Conservation (phyloP, 1,140 invertebrate genomes). For the Sarcophaga bullata region DNA sequence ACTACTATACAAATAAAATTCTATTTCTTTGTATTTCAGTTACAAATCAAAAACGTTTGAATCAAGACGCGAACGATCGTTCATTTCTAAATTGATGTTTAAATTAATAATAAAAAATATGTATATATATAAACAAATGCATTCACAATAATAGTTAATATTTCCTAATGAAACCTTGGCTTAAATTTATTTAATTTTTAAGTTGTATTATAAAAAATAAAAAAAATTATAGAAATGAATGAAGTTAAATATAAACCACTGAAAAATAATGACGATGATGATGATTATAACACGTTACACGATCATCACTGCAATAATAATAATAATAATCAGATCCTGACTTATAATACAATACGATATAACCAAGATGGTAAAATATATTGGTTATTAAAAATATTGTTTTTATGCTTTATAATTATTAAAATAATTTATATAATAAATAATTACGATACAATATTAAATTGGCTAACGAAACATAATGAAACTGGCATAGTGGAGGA, state of each 20-base stretch:
- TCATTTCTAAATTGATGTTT: background rate
- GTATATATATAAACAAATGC: too few relatives aligned
- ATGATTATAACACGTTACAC: too few relatives aligned
- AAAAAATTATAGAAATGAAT: background rate
- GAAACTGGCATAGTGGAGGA: background rate
- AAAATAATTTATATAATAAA: conserved; percentile 17
- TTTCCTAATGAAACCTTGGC: too few relatives aligned
- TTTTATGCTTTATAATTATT: background rate
- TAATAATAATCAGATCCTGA: background rate
- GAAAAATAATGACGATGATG: background rate
- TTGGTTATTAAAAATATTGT: background rate
- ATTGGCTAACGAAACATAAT: background rate
- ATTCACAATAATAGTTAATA: too few relatives aligned
- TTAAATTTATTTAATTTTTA: too few relatives aligned
- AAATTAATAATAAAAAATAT: too few relatives aligned
- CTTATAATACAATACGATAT: background rate
- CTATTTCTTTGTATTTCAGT: conserved; percentile 1
- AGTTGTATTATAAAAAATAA: too few relatives aligned
- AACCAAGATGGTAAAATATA: background rate
- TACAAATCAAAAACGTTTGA: background rate
- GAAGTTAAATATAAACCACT: conserved; percentile 10
- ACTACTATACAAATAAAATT: background rate
- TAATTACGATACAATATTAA: background rate
- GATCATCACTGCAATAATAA: background rate
- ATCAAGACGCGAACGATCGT: conserved; percentile 15